Conservation (phyloP, 2,113 vertebrate genomes). For the Alouatta palliata region DNA sequence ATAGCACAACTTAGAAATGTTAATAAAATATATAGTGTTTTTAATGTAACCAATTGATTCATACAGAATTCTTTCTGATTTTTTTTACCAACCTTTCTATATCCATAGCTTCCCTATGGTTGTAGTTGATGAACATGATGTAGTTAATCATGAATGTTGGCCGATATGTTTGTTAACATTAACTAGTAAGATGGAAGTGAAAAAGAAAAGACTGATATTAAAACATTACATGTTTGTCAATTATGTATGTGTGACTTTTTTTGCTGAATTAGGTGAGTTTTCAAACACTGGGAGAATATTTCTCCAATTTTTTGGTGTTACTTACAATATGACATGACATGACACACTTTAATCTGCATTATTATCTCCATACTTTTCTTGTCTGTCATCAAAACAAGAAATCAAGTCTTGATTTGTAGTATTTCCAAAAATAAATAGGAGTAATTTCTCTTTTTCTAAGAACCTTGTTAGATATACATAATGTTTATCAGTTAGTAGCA, state of each 20-base stretch:
- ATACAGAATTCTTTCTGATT: not conserved
- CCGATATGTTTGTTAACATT: not conserved
- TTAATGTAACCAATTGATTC: not conserved
- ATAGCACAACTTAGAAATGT: not conserved
- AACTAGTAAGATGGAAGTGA: not conserved
- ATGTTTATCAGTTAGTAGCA: not conserved
- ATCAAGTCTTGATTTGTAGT: not conserved
- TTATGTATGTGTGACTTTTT: not conserved
- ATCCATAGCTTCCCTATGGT: not conserved
- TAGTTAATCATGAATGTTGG: not conserved
- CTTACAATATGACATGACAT: not conserved
- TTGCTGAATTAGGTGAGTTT: not conserved
- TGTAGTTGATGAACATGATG: not conserved
- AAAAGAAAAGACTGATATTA: not conserved
- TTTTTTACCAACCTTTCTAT: not conserved
- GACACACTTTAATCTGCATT: not conserved
- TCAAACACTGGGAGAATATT: not conserved
- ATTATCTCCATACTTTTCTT: not conserved
- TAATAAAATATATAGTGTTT: not conserved
- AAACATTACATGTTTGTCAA: not conserved
- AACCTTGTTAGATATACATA: not conserved
- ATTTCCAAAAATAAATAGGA: conserved; percentile 27
- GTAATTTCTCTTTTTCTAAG: not conserved
- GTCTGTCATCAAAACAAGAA: not conserved
- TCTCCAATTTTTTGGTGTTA: not conserved